These are phyloP conservation scores for Venusia cambrica DNA, from an alignment of 2,888 invertebrate species.

Conservation along the genomic window DNA sequence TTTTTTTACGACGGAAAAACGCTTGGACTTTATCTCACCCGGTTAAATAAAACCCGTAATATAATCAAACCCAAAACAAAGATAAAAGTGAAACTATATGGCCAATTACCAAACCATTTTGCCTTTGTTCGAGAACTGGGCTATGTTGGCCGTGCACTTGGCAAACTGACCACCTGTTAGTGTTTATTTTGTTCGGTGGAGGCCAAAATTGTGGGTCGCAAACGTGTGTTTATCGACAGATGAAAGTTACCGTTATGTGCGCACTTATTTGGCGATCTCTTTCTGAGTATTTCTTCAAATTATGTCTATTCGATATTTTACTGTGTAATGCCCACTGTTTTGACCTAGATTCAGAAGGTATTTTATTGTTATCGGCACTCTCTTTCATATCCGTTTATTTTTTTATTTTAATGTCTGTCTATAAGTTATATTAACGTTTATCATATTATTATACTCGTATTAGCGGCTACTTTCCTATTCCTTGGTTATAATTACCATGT, in stretches of 20 bases:
- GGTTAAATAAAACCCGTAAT: background rate
- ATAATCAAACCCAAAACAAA: slow-evolving; percentile 7
- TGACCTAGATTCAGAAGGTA: no score
- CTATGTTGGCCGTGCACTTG: slow-evolving; percentile 23
- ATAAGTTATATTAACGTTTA: background rate
- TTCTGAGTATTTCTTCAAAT: no score
- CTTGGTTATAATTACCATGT: no score
- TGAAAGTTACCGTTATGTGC: slow-evolving; percentile 38
- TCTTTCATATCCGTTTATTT: no score
- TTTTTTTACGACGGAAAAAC: no score
- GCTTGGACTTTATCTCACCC: no score
- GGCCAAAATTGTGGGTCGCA: slow-evolving; percentile 36
- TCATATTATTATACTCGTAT: slow-evolving; percentile 3
- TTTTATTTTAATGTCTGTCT: slow-evolving; percentile 12
- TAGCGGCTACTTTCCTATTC: no score
- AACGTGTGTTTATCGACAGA: slow-evolving; percentile 29
- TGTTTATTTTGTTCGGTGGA: slow-evolving; percentile 22
- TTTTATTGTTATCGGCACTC: no score
- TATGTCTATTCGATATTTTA: no score
- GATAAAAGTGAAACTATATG: slow-evolving; percentile 13
- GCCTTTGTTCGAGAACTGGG: slow-evolving; percentile 16
- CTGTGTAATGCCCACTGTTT: no score
- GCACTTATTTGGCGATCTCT: slow-evolving; percentile 34
- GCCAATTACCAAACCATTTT: slow-evolving; percentile 9
- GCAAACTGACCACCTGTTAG: slow-evolving; percentile 17